A percentile compares a stretch with the other conserved stretches of the same genome.
Conservation (phyloP, 2,797 vertebrate species). For the Picus viridis region DNA sequence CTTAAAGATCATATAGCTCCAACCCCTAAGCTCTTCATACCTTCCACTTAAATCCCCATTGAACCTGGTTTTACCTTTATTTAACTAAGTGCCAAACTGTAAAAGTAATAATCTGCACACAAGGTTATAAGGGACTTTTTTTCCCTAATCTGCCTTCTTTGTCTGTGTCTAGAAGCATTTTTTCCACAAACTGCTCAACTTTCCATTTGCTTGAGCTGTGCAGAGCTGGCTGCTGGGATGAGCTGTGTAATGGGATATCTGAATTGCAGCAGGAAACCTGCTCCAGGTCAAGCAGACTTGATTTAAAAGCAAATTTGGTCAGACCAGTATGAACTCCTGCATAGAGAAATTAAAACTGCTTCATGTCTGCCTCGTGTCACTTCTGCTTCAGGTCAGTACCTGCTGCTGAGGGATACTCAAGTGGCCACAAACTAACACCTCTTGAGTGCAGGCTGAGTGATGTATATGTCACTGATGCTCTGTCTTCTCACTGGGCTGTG, state of each 20-base stretch:
- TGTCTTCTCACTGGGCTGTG: rapidly evolving
- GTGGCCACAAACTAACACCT: background rate
- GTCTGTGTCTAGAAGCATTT: background rate
- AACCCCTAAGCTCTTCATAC: too few relatives aligned
- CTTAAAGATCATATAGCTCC: background rate
- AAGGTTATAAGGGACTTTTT: background rate
- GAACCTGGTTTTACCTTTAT: background rate
- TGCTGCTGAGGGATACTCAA: background rate
- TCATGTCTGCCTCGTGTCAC: rapidly evolving
- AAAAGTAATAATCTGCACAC: background rate
- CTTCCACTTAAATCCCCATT: background rate
- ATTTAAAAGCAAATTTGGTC: background rate
- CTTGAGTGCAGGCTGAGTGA: background rate
- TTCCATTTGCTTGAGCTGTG: background rate
- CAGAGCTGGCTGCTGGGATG: conserved; percentile 40
- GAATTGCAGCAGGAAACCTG: conserved; percentile 15
- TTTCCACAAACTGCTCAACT: conserved; percentile 37
- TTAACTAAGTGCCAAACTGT: background rate
- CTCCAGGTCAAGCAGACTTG: conserved; percentile 28
- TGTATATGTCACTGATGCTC: rapidly evolving
- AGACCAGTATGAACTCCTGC: background rate
- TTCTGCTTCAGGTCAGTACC: background rate
- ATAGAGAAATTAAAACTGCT: background rate
- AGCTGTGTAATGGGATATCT: conserved; percentile 58
- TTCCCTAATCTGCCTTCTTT: background rate